These are phyloP conservation scores for Fabriciana adippe DNA, from an alignment of 2,888 invertebrate species.

Conservation along the genomic window DNA sequence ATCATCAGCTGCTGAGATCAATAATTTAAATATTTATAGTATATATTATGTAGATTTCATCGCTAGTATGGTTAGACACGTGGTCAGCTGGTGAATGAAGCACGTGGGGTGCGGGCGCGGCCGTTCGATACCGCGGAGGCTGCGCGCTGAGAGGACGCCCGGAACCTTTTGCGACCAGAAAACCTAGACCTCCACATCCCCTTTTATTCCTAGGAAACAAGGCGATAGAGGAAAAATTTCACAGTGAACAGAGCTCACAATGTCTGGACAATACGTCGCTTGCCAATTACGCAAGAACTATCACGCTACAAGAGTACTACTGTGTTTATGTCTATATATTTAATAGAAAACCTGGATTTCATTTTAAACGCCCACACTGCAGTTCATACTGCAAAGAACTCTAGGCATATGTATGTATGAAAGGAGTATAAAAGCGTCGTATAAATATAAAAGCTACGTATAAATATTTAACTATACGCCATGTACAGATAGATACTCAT, in stretches of 20 bases:
- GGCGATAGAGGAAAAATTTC: conserved; percentile 49
- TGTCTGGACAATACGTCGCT: conserved; percentile 32
- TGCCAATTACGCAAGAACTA: conserved; percentile 56
- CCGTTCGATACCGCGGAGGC: conserved; percentile 57
- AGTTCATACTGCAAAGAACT: conserved; percentile 23
- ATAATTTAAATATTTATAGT: conserved; percentile 12
- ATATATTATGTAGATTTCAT: conserved; percentile 27
- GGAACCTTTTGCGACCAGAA: conserved; percentile 44
- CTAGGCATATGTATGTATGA: conserved; percentile 5
- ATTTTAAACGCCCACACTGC: conserved; percentile 18
- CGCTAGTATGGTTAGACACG: conserved; percentile 42
- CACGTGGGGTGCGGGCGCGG: conserved; percentile 53
- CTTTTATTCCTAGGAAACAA: conserved; percentile 13
- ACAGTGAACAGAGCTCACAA: conserved; percentile 45
- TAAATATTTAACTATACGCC: conserved; percentile 17
- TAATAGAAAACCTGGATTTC: conserved; percentile 21
- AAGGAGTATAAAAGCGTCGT: conserved; percentile 14
- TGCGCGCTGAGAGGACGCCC: conserved; percentile 52
- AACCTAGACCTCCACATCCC: conserved; percentile 33
- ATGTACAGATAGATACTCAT: neutral
- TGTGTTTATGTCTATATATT: conserved; percentile 42
- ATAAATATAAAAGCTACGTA: conserved; percentile 13
- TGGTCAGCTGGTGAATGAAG: conserved; percentile 51
- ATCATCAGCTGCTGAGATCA: neutral
- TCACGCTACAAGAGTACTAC: conserved; percentile 49